Evolutionary conservation across 2,888 invertebrate species (phyloP).

Genomic region (Nomada lathburiana): DNA sequence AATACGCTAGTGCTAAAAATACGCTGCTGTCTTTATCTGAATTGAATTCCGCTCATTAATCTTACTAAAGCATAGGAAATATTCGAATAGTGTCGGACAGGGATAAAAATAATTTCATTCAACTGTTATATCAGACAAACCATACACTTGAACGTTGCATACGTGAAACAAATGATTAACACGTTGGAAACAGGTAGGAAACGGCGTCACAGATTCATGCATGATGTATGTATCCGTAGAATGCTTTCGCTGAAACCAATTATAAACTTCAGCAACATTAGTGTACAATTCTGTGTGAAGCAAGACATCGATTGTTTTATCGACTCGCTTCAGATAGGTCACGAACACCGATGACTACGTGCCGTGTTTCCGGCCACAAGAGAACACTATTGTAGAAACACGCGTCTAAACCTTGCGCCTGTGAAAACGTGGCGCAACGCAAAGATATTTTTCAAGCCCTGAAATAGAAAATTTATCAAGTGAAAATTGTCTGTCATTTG

Average conservation of each 20-base stretch:
- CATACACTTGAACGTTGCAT: background rate
- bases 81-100: too few species aligned
- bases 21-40: too few species aligned
- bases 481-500: too few species aligned
- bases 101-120: background rate
- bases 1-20: too few species aligned
- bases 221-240: too few species aligned
- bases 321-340: slow-evolving; percentile 9
- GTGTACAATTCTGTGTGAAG: slow-evolving; percentile 4
- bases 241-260: background rate
- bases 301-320: background rate
- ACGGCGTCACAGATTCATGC: too few species aligned
- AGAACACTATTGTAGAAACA: background rate
- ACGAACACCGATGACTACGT: slow-evolving; percentile 2
- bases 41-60: too few species aligned
- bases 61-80: too few species aligned
- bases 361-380: background rate
- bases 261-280: background rate
- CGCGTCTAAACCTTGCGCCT: background rate
- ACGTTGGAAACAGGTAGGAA: background rate
- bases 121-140: background rate
- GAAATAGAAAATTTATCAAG: too few species aligned
- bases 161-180: background rate
- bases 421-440: too few species aligned
- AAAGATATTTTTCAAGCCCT: too few species aligned